Evolutionary conservation across 2,888 invertebrate species (phyloP), one percentile per base, ranked within the genome.

Genomic region (Willowsia nigromaculata): DNA sequence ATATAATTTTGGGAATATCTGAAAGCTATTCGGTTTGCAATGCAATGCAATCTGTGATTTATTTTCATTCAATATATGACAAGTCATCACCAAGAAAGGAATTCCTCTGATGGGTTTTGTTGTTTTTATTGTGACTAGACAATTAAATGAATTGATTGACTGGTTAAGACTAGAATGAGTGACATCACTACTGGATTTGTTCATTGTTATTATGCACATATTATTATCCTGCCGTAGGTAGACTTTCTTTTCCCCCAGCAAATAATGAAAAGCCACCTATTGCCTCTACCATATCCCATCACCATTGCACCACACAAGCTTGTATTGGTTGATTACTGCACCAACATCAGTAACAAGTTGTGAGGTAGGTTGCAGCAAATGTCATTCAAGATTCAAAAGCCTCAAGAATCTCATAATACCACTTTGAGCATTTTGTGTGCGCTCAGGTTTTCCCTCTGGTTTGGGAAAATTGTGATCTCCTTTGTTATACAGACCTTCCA

Each of bases 131-230:
- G 40, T 30, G 68, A 50, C 47, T 68, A 68, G 68, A 50, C 68
- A 33, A 33, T 71, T 71, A 84, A 27, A 43, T 33, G 25, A 71
- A 84, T 37, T 71, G 84, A 71, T 40, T 71, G 71, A 47, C 65
- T 43, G 65, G 62, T 68, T 68, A 68, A 9, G 18, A 27, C 62
- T 40, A 22, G 68, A 22, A 40, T 68, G 68, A 68, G 27, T 68
- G 68, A 68, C 68, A 40, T 22, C 13, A 68, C 68, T 40, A 84
- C 84, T 84, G 84, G 84, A 84, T 27, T 78, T 53, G 22, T 22
- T 4, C 27, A 76, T 74, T 53, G 53, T 53, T 53, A 27, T 76
- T 76, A 76, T 76, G 68, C 50, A 50, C 50, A 76, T 76, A 47
- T 43, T 27, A 27, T 27, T 76, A 53, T 30, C 11, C 18, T 15